Evolutionary conservation across 2,797 vertebrate species (phyloP).

Genomic region (Botia almorhae): DNA sequence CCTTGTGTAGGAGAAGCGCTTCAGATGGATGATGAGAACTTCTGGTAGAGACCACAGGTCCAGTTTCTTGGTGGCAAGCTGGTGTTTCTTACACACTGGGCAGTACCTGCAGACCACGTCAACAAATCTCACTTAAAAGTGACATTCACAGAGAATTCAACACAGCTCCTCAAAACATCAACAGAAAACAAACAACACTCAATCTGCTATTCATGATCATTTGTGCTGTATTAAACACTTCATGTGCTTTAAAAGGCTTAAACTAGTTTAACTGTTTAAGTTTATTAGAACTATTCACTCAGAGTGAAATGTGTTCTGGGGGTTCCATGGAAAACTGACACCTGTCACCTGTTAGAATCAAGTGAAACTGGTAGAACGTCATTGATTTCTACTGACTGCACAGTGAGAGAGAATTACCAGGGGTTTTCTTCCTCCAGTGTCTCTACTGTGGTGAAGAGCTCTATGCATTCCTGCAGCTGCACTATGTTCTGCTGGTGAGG

Average conservation of each 20-base stretch:
- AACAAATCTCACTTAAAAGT: neutral
- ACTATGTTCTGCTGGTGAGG: constrained; percentile 82
- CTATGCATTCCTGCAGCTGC: constrained; percentile 84
- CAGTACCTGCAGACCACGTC: constrained; percentile 80
- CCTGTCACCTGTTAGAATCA: neutral
- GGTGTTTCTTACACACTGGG: constrained; percentile 86
- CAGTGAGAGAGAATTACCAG: constrained; percentile 74
- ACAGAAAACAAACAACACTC: neutral
- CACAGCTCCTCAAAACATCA: neutral
- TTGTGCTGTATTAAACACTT: no score
- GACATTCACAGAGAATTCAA: no score
- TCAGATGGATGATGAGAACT: constrained; percentile 89
- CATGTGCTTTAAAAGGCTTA: no score
- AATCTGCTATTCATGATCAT: no score
- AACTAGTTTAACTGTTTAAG: no score
- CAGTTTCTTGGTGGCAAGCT: constrained; percentile 90
- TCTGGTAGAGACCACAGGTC: constrained; percentile 89
- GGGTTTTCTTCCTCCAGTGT: constrained; percentile 90
- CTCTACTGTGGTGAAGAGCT: constrained; percentile 88
- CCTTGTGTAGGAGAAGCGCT: constrained; percentile 89
- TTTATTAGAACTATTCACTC: no score
- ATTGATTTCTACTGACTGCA: no score
- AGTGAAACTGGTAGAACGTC: neutral
- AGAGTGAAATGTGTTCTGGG: no score
- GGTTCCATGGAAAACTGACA: no score